Evolutionary conservation across 2,888 invertebrate species (phyloP), one percentile per base, ranked within the genome.

Genomic region (Dasysyrphus albostriatus): DNA sequence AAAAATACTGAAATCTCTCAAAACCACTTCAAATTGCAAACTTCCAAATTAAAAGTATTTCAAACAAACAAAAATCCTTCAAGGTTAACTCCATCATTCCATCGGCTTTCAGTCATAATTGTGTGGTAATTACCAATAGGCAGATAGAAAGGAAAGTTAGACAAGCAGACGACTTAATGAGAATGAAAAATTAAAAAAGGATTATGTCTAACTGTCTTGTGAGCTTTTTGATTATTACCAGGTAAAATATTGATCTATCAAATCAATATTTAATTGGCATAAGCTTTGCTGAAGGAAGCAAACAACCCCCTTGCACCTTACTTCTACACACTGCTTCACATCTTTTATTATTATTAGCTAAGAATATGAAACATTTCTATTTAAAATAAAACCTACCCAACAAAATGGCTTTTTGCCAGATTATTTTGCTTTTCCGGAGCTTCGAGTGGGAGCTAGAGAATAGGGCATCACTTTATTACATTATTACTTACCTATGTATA

Each of bases 381-480:
- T 78, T 70, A 82, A 82, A 61, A 63, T 74, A 29, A 12, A 61
- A 14, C 14, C 24, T 58, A 58, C 49, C 12, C 16, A 24, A 2
- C 24, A 24, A n/a, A n/a, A 49, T 56, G 70, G 77, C 77, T 77
- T 63, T 85, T 81, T 85, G 70, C 19, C 74, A 63, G 77, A 73
- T 77, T 73, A 73, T 61, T 80, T 76, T 63, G 39, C 67, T 84
- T 73, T 65, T 67, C 42, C 58, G 14, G 54, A 32, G 24, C 24
- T 73, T 73, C 58, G 54, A 70, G 82, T 74, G 29, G 58, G 72
- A 61, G 24, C 49, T 73, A 61, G 49, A 37, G n/a, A 29, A 12
- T 5, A 51, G n/a, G 51, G 24, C 8, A 19, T 12, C 16, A 10
- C 16, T 24, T 63, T 67, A 47, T 29, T 49, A 16, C 37, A 49